These are phyloP conservation scores for Zaprionus lineosus DNA, from an alignment of 2,888 invertebrate species.

Conservation along the genomic window DNA sequence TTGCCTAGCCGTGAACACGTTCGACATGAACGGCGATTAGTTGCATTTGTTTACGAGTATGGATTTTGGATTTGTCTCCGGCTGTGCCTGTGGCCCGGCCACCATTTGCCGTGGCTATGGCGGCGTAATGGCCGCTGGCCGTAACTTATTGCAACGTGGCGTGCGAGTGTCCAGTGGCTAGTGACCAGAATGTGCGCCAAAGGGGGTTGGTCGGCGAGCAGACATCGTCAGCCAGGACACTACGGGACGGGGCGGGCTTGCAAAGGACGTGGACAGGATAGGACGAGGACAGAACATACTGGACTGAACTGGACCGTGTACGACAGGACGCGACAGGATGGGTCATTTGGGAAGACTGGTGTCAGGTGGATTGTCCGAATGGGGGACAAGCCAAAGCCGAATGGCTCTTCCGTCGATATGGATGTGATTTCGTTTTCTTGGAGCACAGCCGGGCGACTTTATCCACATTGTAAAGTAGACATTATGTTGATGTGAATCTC, in stretches of 20 bases:
- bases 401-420: slow-evolving; percentile 54
- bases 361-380: slow-evolving; percentile 42
- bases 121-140: slow-evolving; percentile 63
- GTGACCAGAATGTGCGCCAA: slow-evolving; percentile 39
- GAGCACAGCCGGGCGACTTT: slow-evolving; percentile 57
- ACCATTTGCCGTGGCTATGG: slow-evolving; percentile 38
- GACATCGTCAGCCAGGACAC: slow-evolving; percentile 13
- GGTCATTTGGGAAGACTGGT: slow-evolving; percentile 32
- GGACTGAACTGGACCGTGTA: too few relatives aligned
- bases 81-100: slow-evolving; percentile 42
- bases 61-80: slow-evolving; percentile 79
- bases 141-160: slow-evolving; percentile 78
- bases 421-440: slow-evolving; percentile 72
- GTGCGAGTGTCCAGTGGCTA: slow-evolving; percentile 53
- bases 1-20: slow-evolving; percentile 73
- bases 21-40: slow-evolving; percentile 79
- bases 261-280: not conserved
- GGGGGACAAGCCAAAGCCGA: slow-evolving; percentile 9
- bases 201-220: slow-evolving; percentile 46
- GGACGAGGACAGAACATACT: not conserved
- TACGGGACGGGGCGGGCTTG: not conserved
- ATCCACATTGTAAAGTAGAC: slow-evolving; percentile 81
- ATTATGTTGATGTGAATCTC: slow-evolving; percentile 79
- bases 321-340: not conserved
- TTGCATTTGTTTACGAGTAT: slow-evolving; percentile 82